These are phyloP conservation scores for Yoshiicerus persimilis DNA, from an alignment of 1,140 invertebrate genomes.

Conservation along the genomic window DNA sequence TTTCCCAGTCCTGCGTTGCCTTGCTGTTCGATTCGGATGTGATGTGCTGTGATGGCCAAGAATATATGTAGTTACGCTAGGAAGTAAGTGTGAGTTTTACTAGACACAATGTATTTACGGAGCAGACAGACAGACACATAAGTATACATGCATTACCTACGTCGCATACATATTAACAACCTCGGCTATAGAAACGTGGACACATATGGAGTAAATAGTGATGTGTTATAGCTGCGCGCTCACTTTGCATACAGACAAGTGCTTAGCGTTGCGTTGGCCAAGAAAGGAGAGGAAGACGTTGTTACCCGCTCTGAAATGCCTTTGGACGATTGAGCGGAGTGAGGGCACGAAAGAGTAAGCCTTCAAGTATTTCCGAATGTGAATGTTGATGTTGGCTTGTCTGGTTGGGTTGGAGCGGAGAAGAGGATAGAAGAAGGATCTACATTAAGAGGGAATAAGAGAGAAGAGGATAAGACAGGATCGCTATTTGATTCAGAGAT, in stretches of 20 bases:
- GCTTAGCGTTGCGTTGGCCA: not conserved
- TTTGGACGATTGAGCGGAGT: constrained; percentile 8
- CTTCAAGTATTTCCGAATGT: constrained; percentile 14
- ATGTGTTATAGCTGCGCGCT: not conserved
- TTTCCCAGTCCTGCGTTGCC: not conserved
- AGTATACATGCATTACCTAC: not conserved
- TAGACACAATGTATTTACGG: not conserved
- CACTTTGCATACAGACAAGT: constrained; percentile 19
- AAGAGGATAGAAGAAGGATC: constrained; percentile 15
- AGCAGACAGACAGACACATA: not conserved
- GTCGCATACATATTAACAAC: not conserved
- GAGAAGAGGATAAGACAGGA: constrained; percentile 13
- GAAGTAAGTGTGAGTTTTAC: not conserved
- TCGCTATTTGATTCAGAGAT: constrained; percentile 33
- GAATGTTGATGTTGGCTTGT: not conserved
- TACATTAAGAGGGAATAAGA: constrained; percentile 17
- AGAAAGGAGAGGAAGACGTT: constrained; percentile 2
- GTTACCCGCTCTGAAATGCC: not conserved
- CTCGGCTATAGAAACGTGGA: not conserved
- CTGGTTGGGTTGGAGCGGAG: not conserved
- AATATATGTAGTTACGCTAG: not conserved
- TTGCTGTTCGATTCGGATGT: not conserved
- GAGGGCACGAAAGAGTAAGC: not conserved
- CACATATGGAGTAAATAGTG: not conserved
- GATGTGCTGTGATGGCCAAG: not conserved